Percentiles rank a stretch among this genome's conserved stretches.
Conservation (phyloP, 2,797 vertebrate species). For the Lagodon rhomboides region DNA sequence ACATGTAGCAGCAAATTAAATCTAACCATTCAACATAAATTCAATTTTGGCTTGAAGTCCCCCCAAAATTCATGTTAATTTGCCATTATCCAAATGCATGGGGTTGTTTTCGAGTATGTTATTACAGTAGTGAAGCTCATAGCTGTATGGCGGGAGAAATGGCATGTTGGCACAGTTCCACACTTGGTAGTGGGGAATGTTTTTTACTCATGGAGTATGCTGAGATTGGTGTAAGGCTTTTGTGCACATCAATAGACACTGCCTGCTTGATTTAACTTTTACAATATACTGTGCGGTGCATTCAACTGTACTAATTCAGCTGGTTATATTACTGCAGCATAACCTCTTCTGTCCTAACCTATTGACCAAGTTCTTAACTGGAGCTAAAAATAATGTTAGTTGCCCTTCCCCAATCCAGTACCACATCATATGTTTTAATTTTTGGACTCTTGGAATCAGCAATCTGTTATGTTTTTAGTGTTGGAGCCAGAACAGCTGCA, state of each 20-base stretch:
- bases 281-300: constrained; percentile 25
- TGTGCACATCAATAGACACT: constrained; percentile 25
- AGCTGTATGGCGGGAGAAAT: not conserved
- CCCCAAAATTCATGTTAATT: not conserved
- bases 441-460: not conserved
- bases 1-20: not conserved
- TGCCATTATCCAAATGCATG: not conserved
- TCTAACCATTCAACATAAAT: not conserved
- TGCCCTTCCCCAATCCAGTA: not conserved
- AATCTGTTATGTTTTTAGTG: not conserved
- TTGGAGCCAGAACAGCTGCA: constrained; percentile 26
- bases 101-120: not conserved
- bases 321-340: not conserved
- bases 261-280: constrained; percentile 30
- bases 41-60: not conserved
- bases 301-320: constrained; percentile 10
- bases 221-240: constrained; percentile 21
- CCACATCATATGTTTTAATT: not conserved
- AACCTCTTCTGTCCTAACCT: constrained; percentile 12
- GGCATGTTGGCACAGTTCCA: constrained; percentile 4
- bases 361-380: not conserved
- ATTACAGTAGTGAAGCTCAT: not conserved
- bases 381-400: constrained; percentile 21
- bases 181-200: not conserved
- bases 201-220: not conserved